Conservation (phyloP, 2,888 invertebrate species). For the Euspilapteryx auroguttella region DNA sequence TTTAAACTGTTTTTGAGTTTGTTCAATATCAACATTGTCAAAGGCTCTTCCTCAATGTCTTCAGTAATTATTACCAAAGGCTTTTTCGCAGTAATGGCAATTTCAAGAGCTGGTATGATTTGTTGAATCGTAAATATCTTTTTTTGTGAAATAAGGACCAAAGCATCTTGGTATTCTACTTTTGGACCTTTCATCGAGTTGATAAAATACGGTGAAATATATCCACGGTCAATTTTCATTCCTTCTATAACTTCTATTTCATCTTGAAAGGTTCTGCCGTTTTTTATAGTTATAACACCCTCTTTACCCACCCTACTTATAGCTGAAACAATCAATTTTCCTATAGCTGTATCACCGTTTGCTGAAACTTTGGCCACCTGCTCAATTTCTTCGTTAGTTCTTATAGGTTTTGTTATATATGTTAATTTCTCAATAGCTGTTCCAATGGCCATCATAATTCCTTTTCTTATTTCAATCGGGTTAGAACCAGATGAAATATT, state of each 20-base stretch:
- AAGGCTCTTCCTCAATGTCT: conserved; percentile 91
- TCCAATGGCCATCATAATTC: conserved; percentile 94
- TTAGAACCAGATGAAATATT: conserved; percentile 96
- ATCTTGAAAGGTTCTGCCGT: conserved; percentile 94
- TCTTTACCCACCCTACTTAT: conserved; percentile 97
- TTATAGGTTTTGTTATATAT: conserved; percentile 86
- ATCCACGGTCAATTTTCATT: conserved; percentile 98
- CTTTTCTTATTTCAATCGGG: conserved; percentile 91
- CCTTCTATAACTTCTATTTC: conserved; percentile 96
- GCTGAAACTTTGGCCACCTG: conserved; percentile 99
- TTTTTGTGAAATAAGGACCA: conserved; percentile 92
- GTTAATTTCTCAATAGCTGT: conserved; percentile 82
- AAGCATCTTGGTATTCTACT: conserved; percentile 94
- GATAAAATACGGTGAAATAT: conserved; percentile 98
- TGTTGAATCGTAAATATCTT: conserved; percentile 94
- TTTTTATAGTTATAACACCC: conserved; percentile 98
- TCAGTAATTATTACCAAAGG: conserved; percentile 94
- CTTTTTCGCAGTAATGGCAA: conserved; percentile 87
- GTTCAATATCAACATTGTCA: conserved; percentile 90
- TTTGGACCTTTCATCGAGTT: conserved; percentile 97
- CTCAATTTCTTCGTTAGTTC: conserved; percentile 95
- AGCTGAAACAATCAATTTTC: conserved; percentile 91
- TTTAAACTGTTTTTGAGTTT: conserved; percentile 85
- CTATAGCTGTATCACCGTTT: conserved; percentile 91
- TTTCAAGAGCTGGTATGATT: conserved; percentile 93